Evolutionary conservation across 2,888 invertebrate species (phyloP).

Genomic region (Eudasyphora cyanicolor): DNA sequence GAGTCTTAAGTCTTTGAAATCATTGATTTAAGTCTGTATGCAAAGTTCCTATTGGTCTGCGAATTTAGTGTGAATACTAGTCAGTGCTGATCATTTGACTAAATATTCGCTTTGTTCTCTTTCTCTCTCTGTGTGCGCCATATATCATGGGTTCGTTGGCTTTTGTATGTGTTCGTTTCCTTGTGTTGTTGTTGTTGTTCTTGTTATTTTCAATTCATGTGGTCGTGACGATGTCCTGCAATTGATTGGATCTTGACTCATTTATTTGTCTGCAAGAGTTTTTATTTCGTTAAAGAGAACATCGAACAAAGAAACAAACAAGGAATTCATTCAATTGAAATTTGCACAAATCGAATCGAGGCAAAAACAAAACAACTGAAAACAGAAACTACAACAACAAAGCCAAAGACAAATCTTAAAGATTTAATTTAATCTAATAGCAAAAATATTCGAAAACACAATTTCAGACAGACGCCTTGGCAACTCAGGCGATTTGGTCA

Average conservation of each 20-base stretch:
- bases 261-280: constrained; percentile 59
- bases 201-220: constrained; percentile 43
- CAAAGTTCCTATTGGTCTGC: too few relatives aligned
- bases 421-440: constrained; percentile 28
- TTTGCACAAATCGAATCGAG: constrained; percentile 16
- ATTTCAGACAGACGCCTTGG: background rate
- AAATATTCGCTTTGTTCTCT: constrained; percentile 7
- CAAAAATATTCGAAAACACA: background rate
- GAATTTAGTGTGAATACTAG: too few relatives aligned
- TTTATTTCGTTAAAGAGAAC: constrained; percentile 41
- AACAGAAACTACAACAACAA: too few relatives aligned
- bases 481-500: background rate
- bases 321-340: constrained; percentile 9
- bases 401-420: constrained; percentile 23
- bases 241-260: constrained; percentile 61
- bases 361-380: too few relatives aligned
- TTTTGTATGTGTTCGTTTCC: too few relatives aligned
- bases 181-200: constrained; percentile 11
- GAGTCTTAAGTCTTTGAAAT: too few relatives aligned
- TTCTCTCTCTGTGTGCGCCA: background rate
- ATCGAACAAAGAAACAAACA: background rate
- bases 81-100: too few relatives aligned
- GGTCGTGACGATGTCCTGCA: constrained; percentile 62
- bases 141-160: constrained; percentile 28
- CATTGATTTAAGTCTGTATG: too few relatives aligned